Conservation (phyloP, 2,113 vertebrate species). For the Oncorhynchus mykiss region DNA sequence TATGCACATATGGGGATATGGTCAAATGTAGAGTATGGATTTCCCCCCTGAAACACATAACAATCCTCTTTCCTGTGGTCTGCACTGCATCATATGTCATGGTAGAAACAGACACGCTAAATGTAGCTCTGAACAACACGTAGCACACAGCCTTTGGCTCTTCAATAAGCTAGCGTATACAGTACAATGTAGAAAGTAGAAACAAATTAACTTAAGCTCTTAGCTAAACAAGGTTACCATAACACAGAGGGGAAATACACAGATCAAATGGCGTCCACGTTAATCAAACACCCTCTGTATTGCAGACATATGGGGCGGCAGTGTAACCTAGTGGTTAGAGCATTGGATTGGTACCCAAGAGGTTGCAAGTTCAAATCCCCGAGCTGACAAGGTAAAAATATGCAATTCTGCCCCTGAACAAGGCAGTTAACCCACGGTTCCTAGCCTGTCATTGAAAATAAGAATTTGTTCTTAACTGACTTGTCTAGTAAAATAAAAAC, state of each 20-base stretch:
- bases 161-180: slow-evolving; percentile 8
- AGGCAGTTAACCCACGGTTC: no score
- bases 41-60: slow-evolving; percentile 43
- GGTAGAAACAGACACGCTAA: slow-evolving; percentile 63
- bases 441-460: no score
- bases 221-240: slow-evolving; percentile 23
- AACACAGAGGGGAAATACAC: slow-evolving; percentile 11
- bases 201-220: slow-evolving; percentile 18
- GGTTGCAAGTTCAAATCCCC: no score
- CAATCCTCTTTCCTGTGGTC: slow-evolving; percentile 59
- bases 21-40: slow-evolving; percentile 30
- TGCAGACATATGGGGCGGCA: background rate
- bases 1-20: slow-evolving; percentile 34
- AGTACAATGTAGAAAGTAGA: slow-evolving; percentile 10
- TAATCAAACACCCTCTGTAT: background rate
- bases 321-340: no score
- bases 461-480: no score
- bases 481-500: no score
- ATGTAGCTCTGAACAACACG: slow-evolving; percentile 26
- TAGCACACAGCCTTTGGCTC: slow-evolving; percentile 17
- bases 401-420: no score
- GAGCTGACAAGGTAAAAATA: no score
- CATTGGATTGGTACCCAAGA: no score
- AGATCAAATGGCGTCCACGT: background rate
- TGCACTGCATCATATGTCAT: slow-evolving; percentile 42